phyloP scores from a whole-genome alignment of 2,888 invertebrate species.

The Macrophya annulata region DNA sequence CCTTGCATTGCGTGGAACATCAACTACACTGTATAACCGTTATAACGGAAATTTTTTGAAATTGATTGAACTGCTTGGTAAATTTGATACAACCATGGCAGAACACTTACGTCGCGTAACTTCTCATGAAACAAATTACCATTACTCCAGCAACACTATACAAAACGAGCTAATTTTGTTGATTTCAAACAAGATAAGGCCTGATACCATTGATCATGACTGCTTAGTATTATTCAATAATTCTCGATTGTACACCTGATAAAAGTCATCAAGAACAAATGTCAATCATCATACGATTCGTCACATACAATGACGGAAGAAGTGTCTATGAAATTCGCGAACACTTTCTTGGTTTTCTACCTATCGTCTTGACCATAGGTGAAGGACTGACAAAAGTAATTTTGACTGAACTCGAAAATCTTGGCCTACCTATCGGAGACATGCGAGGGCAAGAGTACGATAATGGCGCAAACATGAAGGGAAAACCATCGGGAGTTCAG shows the following conservation, averaged over 20 bases:
- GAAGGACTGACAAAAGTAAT: slow-evolving; percentile 60
- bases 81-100: slow-evolving; percentile 61
- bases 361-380: slow-evolving; percentile 60
- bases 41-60: slow-evolving; percentile 61
- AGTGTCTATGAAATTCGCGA: slow-evolving; percentile 58
- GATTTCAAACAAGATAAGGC: slow-evolving; percentile 55
- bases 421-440: slow-evolving; percentile 56
- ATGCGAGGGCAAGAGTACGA: slow-evolving; percentile 57
- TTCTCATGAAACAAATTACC: slow-evolving; percentile 38
- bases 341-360: slow-evolving; percentile 62
- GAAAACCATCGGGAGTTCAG: slow-evolving; percentile 56
- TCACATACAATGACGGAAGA: slow-evolving; percentile 59
- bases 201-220: slow-evolving; percentile 54
- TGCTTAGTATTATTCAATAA: slow-evolving; percentile 67
- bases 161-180: slow-evolving; percentile 60
- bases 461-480: slow-evolving; percentile 57
- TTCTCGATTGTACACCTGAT: slow-evolving; percentile 67
- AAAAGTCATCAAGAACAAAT: slow-evolving; percentile 65
- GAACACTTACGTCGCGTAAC: slow-evolving; percentile 55
- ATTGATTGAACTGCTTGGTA: slow-evolving; percentile 60
- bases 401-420: slow-evolving; percentile 56
- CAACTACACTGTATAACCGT: slow-evolving; percentile 58
- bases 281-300: slow-evolving; percentile 64
- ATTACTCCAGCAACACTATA: slow-evolving; percentile 58
- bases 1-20: slow-evolving; percentile 60